These are phyloP conservation scores for Heliconius melpomene DNA, from an alignment of 1,140 invertebrate genomes.

Conservation along the genomic window DNA sequence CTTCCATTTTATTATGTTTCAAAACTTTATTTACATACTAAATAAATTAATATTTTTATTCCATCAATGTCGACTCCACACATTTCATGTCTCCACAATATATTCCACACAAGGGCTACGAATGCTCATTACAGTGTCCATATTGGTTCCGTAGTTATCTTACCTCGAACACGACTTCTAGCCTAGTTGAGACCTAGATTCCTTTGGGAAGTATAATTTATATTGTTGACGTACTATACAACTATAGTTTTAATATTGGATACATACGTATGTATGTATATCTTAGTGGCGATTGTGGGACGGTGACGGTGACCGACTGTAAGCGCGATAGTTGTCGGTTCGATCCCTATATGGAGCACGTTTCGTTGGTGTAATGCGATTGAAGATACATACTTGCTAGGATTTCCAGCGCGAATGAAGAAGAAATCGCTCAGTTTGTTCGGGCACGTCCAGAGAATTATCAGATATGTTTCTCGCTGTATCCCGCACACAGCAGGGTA, in stretches of 20 bases:
- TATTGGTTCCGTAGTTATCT: constrained; percentile 59
- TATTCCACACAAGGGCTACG: constrained; percentile 56
- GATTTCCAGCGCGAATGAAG: no score
- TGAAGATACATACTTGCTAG: no score
- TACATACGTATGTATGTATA: background rate
- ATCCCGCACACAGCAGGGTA: no score
- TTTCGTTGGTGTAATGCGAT: no score
- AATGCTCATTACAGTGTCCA: constrained; percentile 58
- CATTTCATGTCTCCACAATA: constrained; percentile 35
- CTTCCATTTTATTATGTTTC: no score
- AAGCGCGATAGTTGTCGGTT: background rate
- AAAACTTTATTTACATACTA: no score
- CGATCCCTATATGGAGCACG: background rate
- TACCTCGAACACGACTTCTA: constrained; percentile 42
- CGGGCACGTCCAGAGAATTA: no score
- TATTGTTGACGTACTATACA: constrained; percentile 2
- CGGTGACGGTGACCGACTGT: no score
- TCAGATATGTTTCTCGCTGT: no score
- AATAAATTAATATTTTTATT: background rate
- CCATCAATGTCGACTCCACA: constrained; percentile 26
- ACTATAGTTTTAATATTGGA: background rate
- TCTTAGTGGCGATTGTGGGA: background rate
- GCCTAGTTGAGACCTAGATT: constrained; percentile 46
- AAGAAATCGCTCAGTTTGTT: no score
- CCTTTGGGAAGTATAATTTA: constrained; percentile 42